Evolutionary conservation across 2,888 invertebrate genomes (phyloP).

Genomic region (Netelia inedita): DNA sequence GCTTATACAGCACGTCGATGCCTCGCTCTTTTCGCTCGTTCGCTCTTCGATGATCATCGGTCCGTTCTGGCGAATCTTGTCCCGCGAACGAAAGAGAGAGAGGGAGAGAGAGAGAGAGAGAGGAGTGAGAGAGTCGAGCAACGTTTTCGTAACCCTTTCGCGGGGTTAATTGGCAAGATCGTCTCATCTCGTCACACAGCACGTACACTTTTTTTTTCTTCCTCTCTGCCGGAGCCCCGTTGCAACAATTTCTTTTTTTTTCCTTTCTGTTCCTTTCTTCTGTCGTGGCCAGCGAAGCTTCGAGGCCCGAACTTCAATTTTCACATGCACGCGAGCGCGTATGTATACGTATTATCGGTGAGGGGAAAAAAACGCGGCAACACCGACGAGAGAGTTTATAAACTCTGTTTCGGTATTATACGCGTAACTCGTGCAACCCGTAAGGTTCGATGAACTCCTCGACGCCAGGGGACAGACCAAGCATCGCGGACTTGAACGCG

Average conservation of each 20-base stretch:
- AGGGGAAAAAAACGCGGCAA: slow-evolving; percentile 15
- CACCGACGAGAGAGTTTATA: not conserved
- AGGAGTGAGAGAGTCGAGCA: slow-evolving; percentile 33
- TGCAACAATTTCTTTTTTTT: slow-evolving; percentile 34
- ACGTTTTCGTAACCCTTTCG: slow-evolving; percentile 63
- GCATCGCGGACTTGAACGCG: slow-evolving; percentile 69
- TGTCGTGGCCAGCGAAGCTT: not conserved
- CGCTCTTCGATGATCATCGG: slow-evolving; percentile 38
- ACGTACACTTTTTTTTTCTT: slow-evolving; percentile 48
- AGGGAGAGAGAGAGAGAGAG: slow-evolving; percentile 44
- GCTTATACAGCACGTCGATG: slow-evolving; percentile 1
- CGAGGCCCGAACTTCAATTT: slow-evolving; percentile 14
- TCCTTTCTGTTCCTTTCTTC: not conserved
- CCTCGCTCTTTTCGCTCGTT: slow-evolving; percentile 39
- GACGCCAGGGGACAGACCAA: slow-evolving; percentile 64
- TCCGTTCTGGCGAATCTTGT: slow-evolving; percentile 8
- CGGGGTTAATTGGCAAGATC: slow-evolving; percentile 78
- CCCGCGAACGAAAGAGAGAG: slow-evolving; percentile 45
- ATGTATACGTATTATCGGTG: not conserved
- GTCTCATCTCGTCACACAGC: slow-evolving; percentile 70
- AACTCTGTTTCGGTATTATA: slow-evolving; percentile 44
- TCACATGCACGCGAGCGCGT: slow-evolving; percentile 28
- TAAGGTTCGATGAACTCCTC: slow-evolving; percentile 77
- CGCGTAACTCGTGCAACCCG: slow-evolving; percentile 59
- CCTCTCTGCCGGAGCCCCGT: slow-evolving; percentile 31